Percentiles rank a stretch among this genome's conserved stretches.
phyloP scores from a whole-genome alignment of 2,797 vertebrate genomes.

The Sylvia borin region DNA sequence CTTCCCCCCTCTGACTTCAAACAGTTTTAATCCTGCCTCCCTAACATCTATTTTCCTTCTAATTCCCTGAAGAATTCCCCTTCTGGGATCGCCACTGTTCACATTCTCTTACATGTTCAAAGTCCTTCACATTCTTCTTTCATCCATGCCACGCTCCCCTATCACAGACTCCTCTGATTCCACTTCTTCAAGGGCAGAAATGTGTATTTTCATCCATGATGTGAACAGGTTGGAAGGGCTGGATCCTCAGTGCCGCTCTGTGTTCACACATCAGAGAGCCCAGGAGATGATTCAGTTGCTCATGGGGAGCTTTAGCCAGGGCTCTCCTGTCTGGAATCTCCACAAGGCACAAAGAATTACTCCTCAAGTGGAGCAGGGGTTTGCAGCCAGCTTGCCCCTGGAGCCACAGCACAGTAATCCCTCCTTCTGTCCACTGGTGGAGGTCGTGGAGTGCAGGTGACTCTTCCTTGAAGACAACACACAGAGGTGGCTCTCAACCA shows the following conservation, averaged over 20 bases:
- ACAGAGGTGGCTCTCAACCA: neutral
- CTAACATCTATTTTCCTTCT: constrained; percentile 56
- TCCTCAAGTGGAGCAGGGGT: neutral
- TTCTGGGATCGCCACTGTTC: constrained; percentile 38
- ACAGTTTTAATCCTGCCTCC: constrained; percentile 54
- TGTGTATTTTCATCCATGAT: neutral
- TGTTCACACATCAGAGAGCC: neutral
- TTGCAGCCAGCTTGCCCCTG: neutral
- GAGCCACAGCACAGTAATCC: accelerated
- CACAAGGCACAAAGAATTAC: neutral
- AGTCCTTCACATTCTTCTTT: constrained; percentile 51
- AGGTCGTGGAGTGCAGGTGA: neutral
- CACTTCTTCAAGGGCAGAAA: constrained; percentile 46
- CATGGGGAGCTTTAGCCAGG: accelerated
- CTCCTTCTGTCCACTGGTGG: neutral
- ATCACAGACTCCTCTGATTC: constrained; percentile 48
- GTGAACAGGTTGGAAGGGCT: constrained; percentile 11
- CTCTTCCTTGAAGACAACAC: neutral
- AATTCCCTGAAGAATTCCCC: constrained; percentile 51
- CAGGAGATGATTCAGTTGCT: neutral
- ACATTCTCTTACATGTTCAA: constrained; percentile 64
- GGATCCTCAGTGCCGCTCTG: neutral
- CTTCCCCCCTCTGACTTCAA: constrained; percentile 42
- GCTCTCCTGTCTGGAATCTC: neutral
- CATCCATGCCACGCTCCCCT: neutral